Evolutionary conservation across 2,797 vertebrate species (phyloP).

Genomic region (Phrynocephalus guinanensis): DNA sequence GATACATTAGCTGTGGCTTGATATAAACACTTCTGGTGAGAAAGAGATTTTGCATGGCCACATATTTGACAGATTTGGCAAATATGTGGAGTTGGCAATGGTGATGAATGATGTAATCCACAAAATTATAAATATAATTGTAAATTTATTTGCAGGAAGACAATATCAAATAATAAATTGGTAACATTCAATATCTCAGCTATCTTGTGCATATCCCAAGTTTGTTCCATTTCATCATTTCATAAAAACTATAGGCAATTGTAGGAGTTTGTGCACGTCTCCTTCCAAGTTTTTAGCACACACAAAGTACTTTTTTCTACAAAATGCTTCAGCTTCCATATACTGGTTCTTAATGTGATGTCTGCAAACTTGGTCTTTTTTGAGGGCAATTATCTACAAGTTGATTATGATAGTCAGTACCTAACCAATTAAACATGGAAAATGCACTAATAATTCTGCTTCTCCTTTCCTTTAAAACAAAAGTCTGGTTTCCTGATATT

Average conservation of each 20-base stretch:
- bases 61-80: not conserved
- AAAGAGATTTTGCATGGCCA: not conserved
- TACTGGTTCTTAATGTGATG: not conserved
- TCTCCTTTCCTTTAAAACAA: conserved; percentile 1
- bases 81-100: not conserved
- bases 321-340: not conserved
- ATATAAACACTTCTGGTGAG: not conserved
- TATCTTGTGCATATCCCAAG: not conserved
- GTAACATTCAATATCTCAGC: not conserved
- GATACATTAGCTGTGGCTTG: not conserved
- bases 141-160: not conserved
- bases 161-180: not conserved
- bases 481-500: not conserved
- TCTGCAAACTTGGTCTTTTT: not conserved
- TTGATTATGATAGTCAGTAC: not conserved
- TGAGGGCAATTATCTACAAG: not conserved
- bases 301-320: not conserved
- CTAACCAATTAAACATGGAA: not conserved
- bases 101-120: not conserved
- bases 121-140: no score
- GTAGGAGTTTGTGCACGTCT: not conserved
- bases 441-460: not conserved
- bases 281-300: not conserved
- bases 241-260: not conserved
- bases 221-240: not conserved